phyloP scores from a whole-genome alignment of 2,888 invertebrate species.

The Dryocosmus kuriphilus region DNA sequence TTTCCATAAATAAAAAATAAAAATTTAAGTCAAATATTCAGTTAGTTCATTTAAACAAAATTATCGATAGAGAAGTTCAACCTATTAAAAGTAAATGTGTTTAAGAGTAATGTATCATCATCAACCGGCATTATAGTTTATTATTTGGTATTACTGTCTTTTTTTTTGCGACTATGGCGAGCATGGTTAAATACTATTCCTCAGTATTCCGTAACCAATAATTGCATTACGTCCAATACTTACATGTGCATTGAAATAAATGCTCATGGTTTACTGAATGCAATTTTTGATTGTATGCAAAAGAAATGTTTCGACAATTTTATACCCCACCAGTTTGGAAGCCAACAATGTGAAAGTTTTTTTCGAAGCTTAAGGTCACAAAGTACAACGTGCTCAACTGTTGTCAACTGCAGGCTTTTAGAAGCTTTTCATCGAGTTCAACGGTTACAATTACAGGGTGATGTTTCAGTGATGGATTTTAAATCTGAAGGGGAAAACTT shows the following conservation, averaged over 20 bases:
- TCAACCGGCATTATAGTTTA: too few species aligned
- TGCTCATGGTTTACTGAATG: slow-evolving; percentile 50
- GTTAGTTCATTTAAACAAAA: too few species aligned
- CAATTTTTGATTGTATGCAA: slow-evolving; percentile 43
- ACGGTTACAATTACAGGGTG: slow-evolving; percentile 16
- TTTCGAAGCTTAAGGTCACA: slow-evolving; percentile 35
- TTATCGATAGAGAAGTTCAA: too few species aligned
- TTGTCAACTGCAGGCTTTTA: slow-evolving; percentile 28
- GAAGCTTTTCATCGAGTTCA: slow-evolving; percentile 25
- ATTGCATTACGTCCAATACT: slow-evolving; percentile 53
- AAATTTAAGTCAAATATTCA: too few species aligned
- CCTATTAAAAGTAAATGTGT: too few species aligned
- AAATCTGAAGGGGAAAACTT: slow-evolving; percentile 10
- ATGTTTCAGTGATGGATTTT: slow-evolving; percentile 14
- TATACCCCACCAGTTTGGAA: slow-evolving; percentile 44
- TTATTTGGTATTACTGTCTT: too few species aligned
- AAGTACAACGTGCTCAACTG: slow-evolving; percentile 27
- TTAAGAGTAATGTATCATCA: too few species aligned
- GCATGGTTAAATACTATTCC: slow-evolving; percentile 46
- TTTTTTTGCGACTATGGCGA: slow-evolving; percentile 51
- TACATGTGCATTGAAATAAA: slow-evolving; percentile 56
- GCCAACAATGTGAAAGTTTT: slow-evolving; percentile 48
- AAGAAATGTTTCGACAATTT: slow-evolving; percentile 37
- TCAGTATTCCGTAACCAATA: slow-evolving; percentile 45
- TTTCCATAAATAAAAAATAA: too few species aligned